Conservation (phyloP, 2,888 invertebrate species). For the Laothoe populi region DNA sequence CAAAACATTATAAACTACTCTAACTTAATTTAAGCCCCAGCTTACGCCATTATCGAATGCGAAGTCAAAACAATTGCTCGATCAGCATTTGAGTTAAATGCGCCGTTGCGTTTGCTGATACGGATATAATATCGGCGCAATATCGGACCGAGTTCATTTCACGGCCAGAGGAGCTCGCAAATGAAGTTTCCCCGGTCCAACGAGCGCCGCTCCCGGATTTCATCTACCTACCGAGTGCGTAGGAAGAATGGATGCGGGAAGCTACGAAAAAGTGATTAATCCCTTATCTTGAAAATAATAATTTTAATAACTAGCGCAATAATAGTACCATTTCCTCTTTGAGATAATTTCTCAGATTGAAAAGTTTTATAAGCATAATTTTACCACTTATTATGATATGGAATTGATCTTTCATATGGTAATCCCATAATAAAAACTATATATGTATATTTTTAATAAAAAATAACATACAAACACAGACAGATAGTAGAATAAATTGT, state of each 20-base stretch:
- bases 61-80: conserved; percentile 37
- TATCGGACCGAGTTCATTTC: conserved; percentile 81
- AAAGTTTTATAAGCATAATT: too few species aligned
- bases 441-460: too few species aligned
- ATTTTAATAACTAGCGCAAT: too few species aligned
- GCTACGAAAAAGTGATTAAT: background rate
- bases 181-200: conserved; percentile 82
- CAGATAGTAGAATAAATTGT: too few species aligned
- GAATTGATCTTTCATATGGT: too few species aligned
- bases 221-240: conserved; percentile 33
- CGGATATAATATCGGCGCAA: conserved; percentile 61
- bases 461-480: too few species aligned
- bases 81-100: conserved; percentile 48
- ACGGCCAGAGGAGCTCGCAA: conserved; percentile 81
- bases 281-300: too few species aligned
- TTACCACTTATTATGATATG: too few species aligned
- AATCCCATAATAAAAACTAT: too few species aligned
- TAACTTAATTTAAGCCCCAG: background rate
- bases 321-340: too few species aligned
- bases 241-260: conserved; percentile 51
- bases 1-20: background rate
- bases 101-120: conserved; percentile 44
- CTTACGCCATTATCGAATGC: background rate
- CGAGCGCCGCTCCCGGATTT: conserved; percentile 55
- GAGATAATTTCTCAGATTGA: too few species aligned